A percentile compares a stretch with the other conserved stretches of the same genome.
These are phyloP conservation scores for Atethmia centrago DNA, from an alignment of 2,888 invertebrate species.

Conservation along the genomic window DNA sequence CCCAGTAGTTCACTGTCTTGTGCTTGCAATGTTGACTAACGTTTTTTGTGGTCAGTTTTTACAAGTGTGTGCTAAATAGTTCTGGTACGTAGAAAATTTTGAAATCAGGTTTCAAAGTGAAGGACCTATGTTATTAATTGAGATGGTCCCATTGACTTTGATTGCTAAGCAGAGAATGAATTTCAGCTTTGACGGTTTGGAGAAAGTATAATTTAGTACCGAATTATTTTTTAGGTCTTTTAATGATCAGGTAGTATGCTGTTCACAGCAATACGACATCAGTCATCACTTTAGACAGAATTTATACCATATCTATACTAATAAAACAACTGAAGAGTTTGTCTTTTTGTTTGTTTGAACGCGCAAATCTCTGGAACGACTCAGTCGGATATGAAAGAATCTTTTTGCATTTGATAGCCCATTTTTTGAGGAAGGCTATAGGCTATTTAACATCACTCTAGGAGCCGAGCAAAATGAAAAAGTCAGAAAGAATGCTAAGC, in stretches of 20 bases:
- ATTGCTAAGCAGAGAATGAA: not conserved
- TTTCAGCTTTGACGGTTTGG: not conserved
- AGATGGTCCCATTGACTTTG: not conserved
- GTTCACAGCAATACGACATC: not conserved
- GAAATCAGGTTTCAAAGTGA: not conserved
- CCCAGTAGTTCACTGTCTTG: slow-evolving; percentile 7
- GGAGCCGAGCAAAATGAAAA: too few relatives aligned
- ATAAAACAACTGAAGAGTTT: too few relatives aligned
- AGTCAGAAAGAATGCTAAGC: too few relatives aligned
- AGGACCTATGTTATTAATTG: not conserved
- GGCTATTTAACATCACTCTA: too few relatives aligned
- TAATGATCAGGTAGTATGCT: not conserved
- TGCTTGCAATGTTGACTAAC: slow-evolving; percentile 13
- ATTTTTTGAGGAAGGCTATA: too few relatives aligned
- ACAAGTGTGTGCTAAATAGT: not conserved
- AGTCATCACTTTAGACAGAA: not conserved
- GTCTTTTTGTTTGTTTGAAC: too few relatives aligned
- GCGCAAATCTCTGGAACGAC: too few relatives aligned
- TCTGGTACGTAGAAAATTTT: not conserved
- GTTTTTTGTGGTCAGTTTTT: slow-evolving; percentile 33
- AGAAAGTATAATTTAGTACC: not conserved
- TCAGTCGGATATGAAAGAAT: too few relatives aligned
- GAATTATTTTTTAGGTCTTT: not conserved
- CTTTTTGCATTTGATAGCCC: too few relatives aligned
- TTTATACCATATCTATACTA: too few relatives aligned